Evolutionary conservation across 2,888 invertebrate species (phyloP).

Genomic region (Latrodectus hesperus): DNA sequence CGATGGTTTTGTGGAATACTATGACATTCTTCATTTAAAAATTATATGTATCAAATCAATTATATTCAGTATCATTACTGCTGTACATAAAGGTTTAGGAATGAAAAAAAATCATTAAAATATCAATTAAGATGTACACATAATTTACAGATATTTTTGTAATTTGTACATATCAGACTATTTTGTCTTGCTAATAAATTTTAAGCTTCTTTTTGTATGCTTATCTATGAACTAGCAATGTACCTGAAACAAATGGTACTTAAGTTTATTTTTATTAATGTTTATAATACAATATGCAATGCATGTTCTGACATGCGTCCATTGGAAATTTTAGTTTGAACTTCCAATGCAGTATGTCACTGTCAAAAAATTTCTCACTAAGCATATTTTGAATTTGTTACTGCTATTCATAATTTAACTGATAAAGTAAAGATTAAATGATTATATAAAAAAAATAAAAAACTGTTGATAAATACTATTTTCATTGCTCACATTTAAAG

Average conservation of each 20-base stretch:
- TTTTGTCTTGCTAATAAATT: slow-evolving; percentile 44
- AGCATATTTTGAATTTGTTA: no score
- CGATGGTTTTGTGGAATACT: slow-evolving; percentile 92
- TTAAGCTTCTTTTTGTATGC: slow-evolving; percentile 49
- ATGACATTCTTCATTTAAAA: slow-evolving; percentile 75
- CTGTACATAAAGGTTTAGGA: slow-evolving; percentile 58
- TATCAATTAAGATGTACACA: slow-evolving; percentile 36
- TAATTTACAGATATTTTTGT: slow-evolving; percentile 61
- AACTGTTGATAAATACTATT: background rate
- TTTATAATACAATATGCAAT: no score
- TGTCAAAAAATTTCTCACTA: no score
- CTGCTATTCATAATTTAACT: no score
- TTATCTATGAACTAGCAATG: no score
- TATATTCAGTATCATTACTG: slow-evolving; percentile 40
- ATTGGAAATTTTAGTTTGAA: no score
- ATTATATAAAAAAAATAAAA: background rate
- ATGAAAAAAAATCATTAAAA: slow-evolving; percentile 36
- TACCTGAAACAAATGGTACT: no score
- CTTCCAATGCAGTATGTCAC: no score
- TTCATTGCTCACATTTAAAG: background rate
- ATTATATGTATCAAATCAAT: slow-evolving; percentile 42
- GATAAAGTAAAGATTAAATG: no score
- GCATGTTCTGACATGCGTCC: no score
- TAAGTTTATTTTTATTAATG: no score
- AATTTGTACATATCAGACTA: slow-evolving; percentile 64